Base-by-base conservation (phyloP, 2,797 vertebrate species). In the Pagetopsis macropterus region DNA sequence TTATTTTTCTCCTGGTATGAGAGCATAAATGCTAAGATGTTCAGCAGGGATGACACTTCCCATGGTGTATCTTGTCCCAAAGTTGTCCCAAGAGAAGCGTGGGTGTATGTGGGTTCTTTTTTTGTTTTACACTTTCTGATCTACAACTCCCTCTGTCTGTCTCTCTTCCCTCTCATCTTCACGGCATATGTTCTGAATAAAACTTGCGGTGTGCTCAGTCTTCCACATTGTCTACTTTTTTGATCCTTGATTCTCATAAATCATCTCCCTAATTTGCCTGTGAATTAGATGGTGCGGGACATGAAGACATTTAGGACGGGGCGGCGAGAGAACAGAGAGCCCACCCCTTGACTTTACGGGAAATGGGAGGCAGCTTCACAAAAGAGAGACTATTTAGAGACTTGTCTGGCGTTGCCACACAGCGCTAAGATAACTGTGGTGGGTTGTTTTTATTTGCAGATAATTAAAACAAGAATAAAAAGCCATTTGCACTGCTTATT, bases 201-300 rank as follows among this genome's bases (percentile, higher is more conserved):
- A 91, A 88, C 48, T 70, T 94, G 92, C 50, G 90, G 93, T 90
- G 88, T 61, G 79, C 83, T 82, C 70, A 75, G 85, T 88, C 88
- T 89, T 93, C 84, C 81, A 89, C 81, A 90, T 89, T 84, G 87
- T 93, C 90, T 92, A 70, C 83, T 82, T 92, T 91, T 93, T 91
- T 93, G 86, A 92, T 94, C 90, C 85, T 79, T 75, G 76, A 87
- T 91, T 90, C 89, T 89, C 90, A 91, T 93, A 93, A 94, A 94
- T 93, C 88, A 93, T 90, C 84, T 88, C 78, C 72, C 54, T 92
- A 90, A 92, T 93, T 94, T 93, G 82, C 83, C 81, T 83, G 87
- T 87, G 90, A 93, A 92, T 93, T 89, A 92, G 88, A 94, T 83
- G 87, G 79, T 91, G 83, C 74, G 63, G 85, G 89, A 92, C 89